phyloP scores from a whole-genome alignment of 2,113 vertebrate genomes.

The Ptyas mucosa region DNA sequence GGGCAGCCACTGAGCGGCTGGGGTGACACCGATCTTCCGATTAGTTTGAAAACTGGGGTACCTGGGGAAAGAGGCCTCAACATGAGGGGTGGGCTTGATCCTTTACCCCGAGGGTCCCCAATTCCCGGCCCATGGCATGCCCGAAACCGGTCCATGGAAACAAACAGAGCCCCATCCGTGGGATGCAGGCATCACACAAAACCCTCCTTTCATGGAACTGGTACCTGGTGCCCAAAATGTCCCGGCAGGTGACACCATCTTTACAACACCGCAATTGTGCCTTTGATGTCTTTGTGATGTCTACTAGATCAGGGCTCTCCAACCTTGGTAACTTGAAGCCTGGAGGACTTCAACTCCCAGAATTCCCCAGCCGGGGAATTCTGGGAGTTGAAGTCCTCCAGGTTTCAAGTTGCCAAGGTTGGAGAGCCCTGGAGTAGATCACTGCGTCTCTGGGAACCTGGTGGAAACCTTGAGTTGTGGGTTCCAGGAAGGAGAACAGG shows the following conservation, averaged over 20 bases:
- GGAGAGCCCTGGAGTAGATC: background rate
- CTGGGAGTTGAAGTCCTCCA: no score
- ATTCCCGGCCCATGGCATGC: no score
- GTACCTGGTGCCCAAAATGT: background rate
- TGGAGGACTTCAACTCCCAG: no score
- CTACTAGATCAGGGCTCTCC: no score
- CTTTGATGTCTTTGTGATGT: background rate
- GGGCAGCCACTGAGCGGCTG: background rate
- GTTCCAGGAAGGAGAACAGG: background rate
- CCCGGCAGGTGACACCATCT: background rate
- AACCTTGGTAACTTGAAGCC: no score
- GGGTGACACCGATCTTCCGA: background rate
- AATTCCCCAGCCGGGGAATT: no score
- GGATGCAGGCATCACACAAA: background rate
- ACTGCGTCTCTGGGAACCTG: background rate
- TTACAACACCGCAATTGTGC: background rate
- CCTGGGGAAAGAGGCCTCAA: background rate
- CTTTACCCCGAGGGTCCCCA: background rate
- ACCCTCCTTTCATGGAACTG: background rate
- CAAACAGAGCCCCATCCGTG: background rate
- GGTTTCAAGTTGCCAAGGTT: no score
- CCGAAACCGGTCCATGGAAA: no score
- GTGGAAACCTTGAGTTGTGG: background rate
- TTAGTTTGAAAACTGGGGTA: background rate
- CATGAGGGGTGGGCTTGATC: background rate